A percentile compares a stretch with the other conserved stretches of the same genome.
These are phyloP conservation scores for Thecophora atra DNA, from an alignment of 2,888 invertebrate species.

Conservation along the genomic window DNA sequence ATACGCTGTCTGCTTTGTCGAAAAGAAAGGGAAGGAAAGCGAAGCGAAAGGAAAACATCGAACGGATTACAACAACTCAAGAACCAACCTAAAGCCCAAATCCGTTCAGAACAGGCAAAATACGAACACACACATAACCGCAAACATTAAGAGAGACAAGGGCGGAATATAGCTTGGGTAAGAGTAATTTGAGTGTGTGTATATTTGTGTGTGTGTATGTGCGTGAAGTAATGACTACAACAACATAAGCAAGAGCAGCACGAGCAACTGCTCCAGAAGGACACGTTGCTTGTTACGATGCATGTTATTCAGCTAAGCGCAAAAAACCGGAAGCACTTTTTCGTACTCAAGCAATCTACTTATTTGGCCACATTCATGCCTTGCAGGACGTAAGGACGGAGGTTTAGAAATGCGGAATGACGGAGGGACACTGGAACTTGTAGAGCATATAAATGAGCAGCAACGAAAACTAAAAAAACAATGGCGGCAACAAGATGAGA, in stretches of 20 bases:
- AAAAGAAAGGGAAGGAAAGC: background rate
- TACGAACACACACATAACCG: background rate
- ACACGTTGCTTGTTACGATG: background rate
- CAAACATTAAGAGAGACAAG: background rate
- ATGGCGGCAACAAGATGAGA: background rate
- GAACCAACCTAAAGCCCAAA: background rate
- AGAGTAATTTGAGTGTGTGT: background rate
- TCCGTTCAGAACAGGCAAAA: background rate
- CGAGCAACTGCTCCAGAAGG: background rate
- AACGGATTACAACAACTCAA: background rate
- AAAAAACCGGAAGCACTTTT: background rate
- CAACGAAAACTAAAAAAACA: background rate
- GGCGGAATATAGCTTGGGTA: too few relatives aligned
- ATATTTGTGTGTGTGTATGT: background rate
- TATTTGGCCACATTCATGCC: background rate
- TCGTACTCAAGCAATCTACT: background rate
- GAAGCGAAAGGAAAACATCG: background rate
- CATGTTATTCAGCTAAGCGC: background rate
- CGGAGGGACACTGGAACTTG: background rate
- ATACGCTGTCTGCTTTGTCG: background rate
- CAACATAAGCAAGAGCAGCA: background rate
- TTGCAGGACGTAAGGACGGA: background rate
- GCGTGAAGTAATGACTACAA: background rate
- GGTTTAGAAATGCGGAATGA: background rate
- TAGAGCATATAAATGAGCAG: too few relatives aligned